Conservation (phyloP, 2,797 vertebrate genomes). For the Psittacula echo region DNA sequence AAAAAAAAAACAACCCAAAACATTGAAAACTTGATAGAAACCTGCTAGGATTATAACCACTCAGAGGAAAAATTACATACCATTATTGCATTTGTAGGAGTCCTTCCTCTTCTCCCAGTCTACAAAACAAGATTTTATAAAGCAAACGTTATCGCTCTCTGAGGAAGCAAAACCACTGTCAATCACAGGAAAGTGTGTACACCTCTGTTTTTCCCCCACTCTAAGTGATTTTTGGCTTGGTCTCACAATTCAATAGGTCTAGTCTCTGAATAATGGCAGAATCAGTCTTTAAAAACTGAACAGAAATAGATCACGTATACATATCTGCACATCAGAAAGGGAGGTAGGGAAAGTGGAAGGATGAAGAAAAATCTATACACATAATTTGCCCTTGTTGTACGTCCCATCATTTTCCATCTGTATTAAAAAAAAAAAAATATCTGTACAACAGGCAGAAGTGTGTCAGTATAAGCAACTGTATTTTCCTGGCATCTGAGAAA, state of each 20-base stretch:
- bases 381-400: conserved; percentile 52
- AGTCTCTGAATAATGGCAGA: not conserved
- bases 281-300: not conserved
- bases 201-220: not conserved
- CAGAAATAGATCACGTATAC: not conserved
- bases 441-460: conserved; percentile 53
- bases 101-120: conserved; percentile 69
- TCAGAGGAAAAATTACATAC: conserved; percentile 62
- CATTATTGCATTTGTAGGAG: conserved; percentile 66
- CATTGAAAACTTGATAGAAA: not conserved
- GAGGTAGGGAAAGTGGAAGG: not conserved
- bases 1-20: not conserved
- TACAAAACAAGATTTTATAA: conserved; percentile 75
- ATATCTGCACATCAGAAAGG: not conserved
- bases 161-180: conserved; percentile 66
- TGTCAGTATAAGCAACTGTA: not conserved
- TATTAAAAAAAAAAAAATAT: not conserved
- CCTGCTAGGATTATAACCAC: conserved; percentile 1
- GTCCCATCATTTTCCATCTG: conserved; percentile 65
- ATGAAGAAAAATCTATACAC: conserved; percentile 2
- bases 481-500: not conserved
- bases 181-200: conserved; percentile 60
- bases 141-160: conserved; percentile 45
- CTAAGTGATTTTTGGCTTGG: not conserved
- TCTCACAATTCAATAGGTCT: not conserved